Base-by-base conservation (phyloP, 2,113 vertebrate genomes). In the Furnarius figulus region DNA sequence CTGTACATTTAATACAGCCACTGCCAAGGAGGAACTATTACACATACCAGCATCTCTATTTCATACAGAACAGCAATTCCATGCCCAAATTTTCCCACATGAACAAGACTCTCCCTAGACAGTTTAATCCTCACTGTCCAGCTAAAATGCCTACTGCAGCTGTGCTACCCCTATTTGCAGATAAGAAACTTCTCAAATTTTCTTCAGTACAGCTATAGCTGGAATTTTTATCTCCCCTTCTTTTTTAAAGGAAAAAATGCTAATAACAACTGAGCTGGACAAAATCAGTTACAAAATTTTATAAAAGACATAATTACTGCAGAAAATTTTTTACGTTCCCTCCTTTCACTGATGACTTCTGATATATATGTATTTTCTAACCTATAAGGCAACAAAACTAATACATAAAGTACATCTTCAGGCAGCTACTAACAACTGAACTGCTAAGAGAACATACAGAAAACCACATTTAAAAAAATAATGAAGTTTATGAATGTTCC, bases 181-280 rank as follows among this genome's bases (percentile, higher is more conserved):
- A n/a, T 2, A 77, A 73, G 31, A 77, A 66, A 33, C 12, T 3
- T 59, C 35, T 72, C 37, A 0, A 22, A 70, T 49, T 58, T 89
- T 80, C n/a, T 70, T 81, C 92, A 88, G 67, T 90, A 87, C 28
- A 94, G 62, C 68, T 92, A 88, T 49, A 96, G 94, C 49, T 89
- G 87, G 80, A 94, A 24, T 37, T 86, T 84, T 89, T 49, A 22
- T 78, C 81, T 93, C 47, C 20, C 37, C 16, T 44, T 21, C 40
- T 56, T 77, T 44, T 81, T 85, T 22, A 11, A 71, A 28, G 25
- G 7, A 78, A 74, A 50, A 87, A 76, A 83, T 39, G 49, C 53
- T 76, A 95, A 47, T 88, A 65, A 71, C 44, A 91, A 82, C 47
- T 91, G 72, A 89, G 95, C 78, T 25, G 46, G 67, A 81, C 9